These are phyloP conservation scores for Ceramica pisi DNA, from an alignment of 2,888 invertebrate genomes.

Conservation along the genomic window DNA sequence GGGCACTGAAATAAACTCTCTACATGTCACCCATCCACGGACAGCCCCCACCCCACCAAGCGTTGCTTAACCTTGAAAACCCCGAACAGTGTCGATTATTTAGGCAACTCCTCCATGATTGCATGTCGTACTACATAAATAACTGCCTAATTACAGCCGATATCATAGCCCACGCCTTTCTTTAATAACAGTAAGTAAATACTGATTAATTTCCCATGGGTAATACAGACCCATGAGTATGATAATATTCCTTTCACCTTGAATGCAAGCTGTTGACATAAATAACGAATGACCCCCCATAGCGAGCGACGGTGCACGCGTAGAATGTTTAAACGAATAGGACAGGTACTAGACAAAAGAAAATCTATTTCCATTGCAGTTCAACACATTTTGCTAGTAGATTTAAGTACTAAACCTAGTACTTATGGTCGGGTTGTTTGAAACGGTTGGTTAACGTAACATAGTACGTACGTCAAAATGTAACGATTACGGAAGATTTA, in stretches of 20 bases:
- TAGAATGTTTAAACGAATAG: neutral
- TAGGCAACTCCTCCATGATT: no score
- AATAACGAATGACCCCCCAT: conserved; percentile 31
- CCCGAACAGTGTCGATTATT: no score
- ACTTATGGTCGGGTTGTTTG: no score
- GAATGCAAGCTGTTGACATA: conserved; percentile 25
- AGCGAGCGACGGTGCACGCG: neutral
- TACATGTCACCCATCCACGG: no score
- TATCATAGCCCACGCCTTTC: neutral
- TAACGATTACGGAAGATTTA: no score
- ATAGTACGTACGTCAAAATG: no score
- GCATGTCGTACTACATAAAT: no score
- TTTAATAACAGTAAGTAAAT: conserved; percentile 23
- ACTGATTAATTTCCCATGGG: conserved; percentile 20
- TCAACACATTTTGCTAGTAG: neutral
- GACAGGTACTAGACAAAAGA: neutral
- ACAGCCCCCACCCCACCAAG: no score
- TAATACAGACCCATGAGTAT: conserved; percentile 6
- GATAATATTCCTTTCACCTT: conserved; percentile 39
- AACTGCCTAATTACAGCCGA: neutral
- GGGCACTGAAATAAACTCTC: no score
- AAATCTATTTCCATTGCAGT: neutral
- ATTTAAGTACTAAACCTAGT: no score
- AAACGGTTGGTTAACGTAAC: no score
- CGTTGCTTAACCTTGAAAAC: no score